Evolutionary conservation across 2,113 vertebrate species (phyloP), one percentile per base, ranked within the genome.

Genomic region (Myotis yumanensis): DNA sequence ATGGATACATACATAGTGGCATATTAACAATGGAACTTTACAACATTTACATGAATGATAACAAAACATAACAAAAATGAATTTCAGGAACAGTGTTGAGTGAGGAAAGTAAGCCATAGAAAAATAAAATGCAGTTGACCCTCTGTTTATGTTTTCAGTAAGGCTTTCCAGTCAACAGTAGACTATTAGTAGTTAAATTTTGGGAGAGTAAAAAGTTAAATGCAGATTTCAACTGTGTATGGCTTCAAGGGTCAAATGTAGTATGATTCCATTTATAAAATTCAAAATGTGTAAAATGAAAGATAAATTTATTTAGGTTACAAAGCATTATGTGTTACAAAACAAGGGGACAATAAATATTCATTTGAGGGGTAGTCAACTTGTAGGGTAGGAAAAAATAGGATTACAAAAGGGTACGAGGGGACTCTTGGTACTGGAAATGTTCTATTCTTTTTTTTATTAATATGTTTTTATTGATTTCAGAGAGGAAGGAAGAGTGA

Each of bases 71-170:
- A 79, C 17, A 37, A 5, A 25, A 88, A 22, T 89, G 25, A 68
- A 82, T 66, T 86, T 95, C 35, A 79, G 54, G 30, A 89, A 25
- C 30, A 80, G 32, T 18, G 25, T 57, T 72, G 28, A 85, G 25
- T 86, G 48, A 95, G 83, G 93, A 86, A 85, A 89, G 40, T 69
- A 72, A 79, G 32, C 82, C 30, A 3, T 28, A 48, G 54, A 90
- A 88, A 40, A 94, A 59, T 52, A 66, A 72, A 83, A 46, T 57
- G n/a, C 37, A 12, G 25, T 20, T 32, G 16, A 40, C 25, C 80
- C 57, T 64, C 57, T 81, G 14, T 80, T 37, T 57, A 15, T 81
- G 54, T 59, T 82, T 32, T 32, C 35, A 18, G 54, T 82, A 82
- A 43, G 35, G 25, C 54, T 82, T 62, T 82, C 9, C 25, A 20